Conservation (phyloP, 2,113 vertebrate genomes). For the human (Homo sapiens) region GRCh38 chrX:114078501-114079000, state of each 20-base stretch:
- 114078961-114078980: too few species aligned
- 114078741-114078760: background rate
- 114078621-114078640: background rate
- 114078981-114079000: too few species aligned
- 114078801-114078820: background rate
- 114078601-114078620: background rate
- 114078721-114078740: background rate
- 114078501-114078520: background rate
- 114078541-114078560: background rate
- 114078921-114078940: too few species aligned
- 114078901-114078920: too few species aligned
- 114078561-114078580: background rate
- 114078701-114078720: background rate
- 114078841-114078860: background rate
- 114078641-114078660: background rate
- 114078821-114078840: background rate
- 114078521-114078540: background rate
- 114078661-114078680: background rate
- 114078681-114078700: background rate
- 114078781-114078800: background rate
- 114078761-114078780: background rate
- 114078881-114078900: too few species aligned
- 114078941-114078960: too few species aligned
- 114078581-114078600: background rate
- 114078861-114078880: background rate